Percentiles rank a stretch among this genome's conserved stretches.
Conservation (phyloP, 2,888 invertebrate species). For the Chymomyza fuscimana region DNA sequence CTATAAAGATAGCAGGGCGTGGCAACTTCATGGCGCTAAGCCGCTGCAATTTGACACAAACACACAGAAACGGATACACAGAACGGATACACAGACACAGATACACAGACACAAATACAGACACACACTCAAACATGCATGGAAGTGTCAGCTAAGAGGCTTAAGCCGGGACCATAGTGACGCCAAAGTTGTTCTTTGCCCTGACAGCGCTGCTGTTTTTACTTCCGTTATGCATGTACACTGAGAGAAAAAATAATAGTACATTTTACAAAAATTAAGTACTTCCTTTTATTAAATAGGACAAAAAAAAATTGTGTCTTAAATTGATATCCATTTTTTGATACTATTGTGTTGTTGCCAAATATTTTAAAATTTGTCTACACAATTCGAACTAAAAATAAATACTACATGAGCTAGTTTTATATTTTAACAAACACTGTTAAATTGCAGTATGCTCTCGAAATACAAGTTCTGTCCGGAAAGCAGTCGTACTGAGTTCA, state of each 20-base stretch:
- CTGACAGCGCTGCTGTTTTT: not conserved
- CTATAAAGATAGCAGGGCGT: not conserved
- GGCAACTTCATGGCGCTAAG: slow-evolving; percentile 41
- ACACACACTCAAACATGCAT: slow-evolving; percentile 42
- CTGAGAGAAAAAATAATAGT: not conserved
- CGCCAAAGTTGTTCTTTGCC: slow-evolving; percentile 16
- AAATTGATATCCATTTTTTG: too few species aligned
- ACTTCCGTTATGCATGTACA: not conserved
- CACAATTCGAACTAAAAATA: too few species aligned
- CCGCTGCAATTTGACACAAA: slow-evolving; percentile 30
- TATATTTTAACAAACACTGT: too few species aligned
- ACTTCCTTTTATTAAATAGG: too few species aligned
- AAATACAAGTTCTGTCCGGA: too few species aligned
- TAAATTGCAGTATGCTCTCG: too few species aligned
- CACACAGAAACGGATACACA: not conserved
- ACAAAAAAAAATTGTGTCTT: too few species aligned
- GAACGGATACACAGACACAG: not conserved
- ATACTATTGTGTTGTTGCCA: too few species aligned
- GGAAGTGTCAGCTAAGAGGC: slow-evolving; percentile 65
- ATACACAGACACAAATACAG: not conserved
- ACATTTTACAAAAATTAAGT: not conserved
- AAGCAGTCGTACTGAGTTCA: too few species aligned
- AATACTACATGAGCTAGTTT: too few species aligned
- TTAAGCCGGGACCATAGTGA: slow-evolving; percentile 49
- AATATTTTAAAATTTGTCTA: too few species aligned